A percentile compares a stretch with the other conserved stretches of the same genome.
phyloP scores from a whole-genome alignment of 2,797 vertebrate genomes.

The Brachyalestes nurse region DNA sequence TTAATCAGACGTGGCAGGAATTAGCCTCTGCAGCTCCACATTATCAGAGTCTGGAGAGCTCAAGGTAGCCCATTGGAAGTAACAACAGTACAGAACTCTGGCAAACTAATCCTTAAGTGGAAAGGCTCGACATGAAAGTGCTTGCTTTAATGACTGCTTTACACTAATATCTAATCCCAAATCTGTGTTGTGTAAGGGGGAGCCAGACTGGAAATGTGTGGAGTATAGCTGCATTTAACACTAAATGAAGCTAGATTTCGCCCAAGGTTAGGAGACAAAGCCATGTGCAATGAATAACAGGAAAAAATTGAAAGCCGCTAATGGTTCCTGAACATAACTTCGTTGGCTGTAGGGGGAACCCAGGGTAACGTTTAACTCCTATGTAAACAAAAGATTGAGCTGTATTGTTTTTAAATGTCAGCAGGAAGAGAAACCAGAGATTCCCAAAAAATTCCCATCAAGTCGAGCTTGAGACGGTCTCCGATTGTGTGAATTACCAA shows the following conservation, averaged over 20 bases:
- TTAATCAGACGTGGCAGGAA: conserved; percentile 50
- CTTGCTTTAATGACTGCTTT: conserved; percentile 63
- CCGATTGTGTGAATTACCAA: conserved; percentile 38
- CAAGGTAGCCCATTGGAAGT: conserved; percentile 55
- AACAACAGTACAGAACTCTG: conserved; percentile 55
- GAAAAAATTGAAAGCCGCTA: conserved; percentile 70
- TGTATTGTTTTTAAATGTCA: conserved; percentile 53
- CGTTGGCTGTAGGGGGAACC: conserved; percentile 50
- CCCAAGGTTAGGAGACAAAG: conserved; percentile 61
- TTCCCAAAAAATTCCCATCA: conserved; percentile 35
- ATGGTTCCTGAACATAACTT: conserved; percentile 62
- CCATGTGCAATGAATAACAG: conserved; percentile 61
- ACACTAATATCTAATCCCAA: conserved; percentile 70
- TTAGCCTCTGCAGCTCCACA: conserved; percentile 36
- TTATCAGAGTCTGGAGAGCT: conserved; percentile 54
- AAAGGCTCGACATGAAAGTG: conserved; percentile 61
- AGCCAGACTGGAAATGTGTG: conserved; percentile 48
- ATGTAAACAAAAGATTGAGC: conserved; percentile 64
- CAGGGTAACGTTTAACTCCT: conserved; percentile 63
- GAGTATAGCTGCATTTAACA: conserved; percentile 60
- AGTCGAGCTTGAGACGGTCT: conserved; percentile 21
- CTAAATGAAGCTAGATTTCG: conserved; percentile 52
- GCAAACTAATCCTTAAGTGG: conserved; percentile 64
- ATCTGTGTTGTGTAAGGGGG: conserved; percentile 54
- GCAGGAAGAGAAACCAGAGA: conserved; percentile 31